Conservation (phyloP, 1,140 invertebrate genomes). For the Oncopodura yosiiana region DNA sequence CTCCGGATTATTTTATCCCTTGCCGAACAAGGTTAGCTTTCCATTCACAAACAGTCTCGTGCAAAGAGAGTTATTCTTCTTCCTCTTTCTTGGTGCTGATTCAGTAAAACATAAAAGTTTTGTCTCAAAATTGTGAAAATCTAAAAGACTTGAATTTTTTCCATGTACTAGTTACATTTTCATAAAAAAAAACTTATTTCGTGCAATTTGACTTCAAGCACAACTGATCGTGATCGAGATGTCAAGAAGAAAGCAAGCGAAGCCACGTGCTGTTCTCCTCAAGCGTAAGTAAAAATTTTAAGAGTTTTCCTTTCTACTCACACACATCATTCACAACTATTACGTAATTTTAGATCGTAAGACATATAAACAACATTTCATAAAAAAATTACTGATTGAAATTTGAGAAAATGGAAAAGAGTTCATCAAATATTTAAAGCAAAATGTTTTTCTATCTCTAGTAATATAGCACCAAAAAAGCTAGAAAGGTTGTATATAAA, state of each 20-base stretch:
- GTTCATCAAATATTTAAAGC: constrained; percentile 20
- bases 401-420: constrained; percentile 21
- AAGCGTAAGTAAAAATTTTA: constrained; percentile 43
- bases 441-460: neutral
- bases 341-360: neutral
- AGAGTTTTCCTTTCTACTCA: constrained; percentile 1
- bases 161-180: neutral
- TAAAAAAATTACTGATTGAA: constrained; percentile 21
- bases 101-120: neutral
- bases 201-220: neutral
- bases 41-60: constrained; percentile 18
- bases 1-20: constrained; percentile 23
- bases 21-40: constrained; percentile 22
- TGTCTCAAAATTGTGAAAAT: neutral
- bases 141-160: neutral
- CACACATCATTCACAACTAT: neutral
- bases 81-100: neutral
- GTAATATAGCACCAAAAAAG: too few species aligned
- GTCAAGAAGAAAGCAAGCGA: constrained; percentile 47
- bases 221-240: constrained; percentile 36
- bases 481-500: too few species aligned
- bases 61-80: neutral
- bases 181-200: neutral
- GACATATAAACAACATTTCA: constrained; percentile 19
- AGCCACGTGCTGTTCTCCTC: constrained; percentile 42